Base-by-base conservation (phyloP, 2,888 invertebrate genomes). In the Tenthredo livida region DNA sequence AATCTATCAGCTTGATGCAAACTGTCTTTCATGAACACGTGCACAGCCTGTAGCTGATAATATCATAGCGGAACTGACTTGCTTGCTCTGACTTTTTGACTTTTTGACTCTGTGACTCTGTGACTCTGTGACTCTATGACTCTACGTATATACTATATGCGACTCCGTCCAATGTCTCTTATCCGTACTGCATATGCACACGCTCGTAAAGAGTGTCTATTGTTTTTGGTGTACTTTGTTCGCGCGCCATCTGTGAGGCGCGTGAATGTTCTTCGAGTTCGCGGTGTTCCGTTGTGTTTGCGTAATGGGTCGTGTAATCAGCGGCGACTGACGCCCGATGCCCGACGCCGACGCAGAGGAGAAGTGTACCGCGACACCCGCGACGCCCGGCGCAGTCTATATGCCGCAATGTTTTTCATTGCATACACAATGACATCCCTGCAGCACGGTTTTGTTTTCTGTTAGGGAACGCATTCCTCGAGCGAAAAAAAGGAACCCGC, bases 261-360 rank as follows among this genome's bases (percentile, higher is more conserved):
- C 80, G 80, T 61, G 58, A 61, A 61, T 80, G 80, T 58, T 80
- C 61, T 61, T 61, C 80, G 58, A 61, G 80, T 80, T 80, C 80
- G 80, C 61, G 80, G 80, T 80, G 61, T 80, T 50, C 88, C 90
- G 92, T 92, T 93, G 91, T 92, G 90, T 91, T 92, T 92, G 92
- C 91, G 92, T 92, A 92, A 93, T 92, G 92, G 92, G 87, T 91
- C 92, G 91, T 93, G 92, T 93, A 93, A 93, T 93, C 93, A 93
- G 91, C 90, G 90, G 90, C 91, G 92, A 93, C 92, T 92, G 80
- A 80, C 61, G 58, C 80, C 33, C 47, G 54, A 73, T n/a, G 73
- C 43, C 50, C 3, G 54, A 80, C 80, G 80, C 80, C 80, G 80
- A 78, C n/a, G 78, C 78, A 10, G 78, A 80, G 12, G 25, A 73